Evolutionary conservation across 2,888 invertebrate species (phyloP), one percentile per base, ranked within the genome.

Genomic region (Eupeodes latifasciatus): DNA sequence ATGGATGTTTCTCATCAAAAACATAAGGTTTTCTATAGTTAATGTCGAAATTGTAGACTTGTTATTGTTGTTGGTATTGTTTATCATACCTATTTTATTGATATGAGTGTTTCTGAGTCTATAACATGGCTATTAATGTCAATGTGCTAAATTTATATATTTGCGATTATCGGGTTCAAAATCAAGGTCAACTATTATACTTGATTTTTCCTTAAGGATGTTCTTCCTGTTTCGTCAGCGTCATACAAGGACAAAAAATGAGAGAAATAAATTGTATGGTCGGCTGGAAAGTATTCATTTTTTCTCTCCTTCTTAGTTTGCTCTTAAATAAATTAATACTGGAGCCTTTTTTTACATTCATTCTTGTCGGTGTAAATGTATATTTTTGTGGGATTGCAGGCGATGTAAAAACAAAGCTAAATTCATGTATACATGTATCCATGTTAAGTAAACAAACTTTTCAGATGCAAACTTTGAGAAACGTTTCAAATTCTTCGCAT

Each of bases 391-490:
- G 55, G 76, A 81, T 74, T 78, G 67, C 69, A 78, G 67, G 81
- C 77, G 77, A 76, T 76, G 72, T 59, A 27, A 74, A 81, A 83
- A 84, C 87, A 84, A 74, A 87, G 72, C 49, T 55, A 80, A 81
- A 84, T 87, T 57, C 76, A 84, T 84, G 80, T 83, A 81, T 87
- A 27, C 76, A 81, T 80, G 77, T 83, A 84, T 87, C 36, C 76
- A 84, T 80, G 77, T 83, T 87, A 80, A 87, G 79, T 87, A 87
- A 87, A 87, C 87, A 87, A 87, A 80, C 44, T 76, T 67, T 74
- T 57, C 27, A 49, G 64, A 66, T 69, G 75, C n/a, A 72, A 61
- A 51, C 40, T 71, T 64, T 67, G 19, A 27, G 57, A 34, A 44
- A 69, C 47, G 51, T 67, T 59, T 75, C 11, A 27, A 57, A 53